Base-by-base conservation (phyloP, 2,888 invertebrate species). In the Dryococelus australis region DNA sequence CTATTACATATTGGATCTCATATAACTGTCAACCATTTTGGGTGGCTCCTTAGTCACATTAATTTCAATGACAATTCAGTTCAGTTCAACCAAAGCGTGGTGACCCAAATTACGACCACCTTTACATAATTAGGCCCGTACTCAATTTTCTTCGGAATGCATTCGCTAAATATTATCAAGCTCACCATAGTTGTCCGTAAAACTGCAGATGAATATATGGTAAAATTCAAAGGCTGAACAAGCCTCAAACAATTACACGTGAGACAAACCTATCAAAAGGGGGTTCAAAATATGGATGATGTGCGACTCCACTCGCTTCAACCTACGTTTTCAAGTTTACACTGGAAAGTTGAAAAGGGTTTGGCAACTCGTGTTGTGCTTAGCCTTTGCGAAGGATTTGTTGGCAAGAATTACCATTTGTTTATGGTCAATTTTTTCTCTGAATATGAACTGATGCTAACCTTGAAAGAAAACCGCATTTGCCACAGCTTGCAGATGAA, bases 161-260 rank as follows among this genome's bases (percentile, higher is more conserved):
- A 16, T 85, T 88, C 16, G 16, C 20, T 43, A 51, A 85, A 26
- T 78, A 24, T 80, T 53, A 83, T 13, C 51, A 80, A 28, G 87
- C 86, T 47, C 26, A 26, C 43, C 81, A 85, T 53, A 35, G 83
- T 9, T 47, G n/a, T n/a, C n/a, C n/a, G n/a, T n/a, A n/a, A n/a
- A 24, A 84, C 86, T 13, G 85, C 87, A 28, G 87, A 87, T 79
- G 90, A 91, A 88, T 90, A 89, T 13, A 90, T 90, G 90, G 89
- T 90, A 24, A 88, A 89, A 84, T 91, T 90, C 88, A 91, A 90
- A 87, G 90, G 90, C n/a, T 86, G 90, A 24, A 86, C 88, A 85
- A 87, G 87, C 12, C 85, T 65, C 65, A 65, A 65, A 65, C 65
- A n/a, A n/a, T n/a, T 65, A 65, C 65, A 65, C 16, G 65, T 16